These are phyloP conservation scores for Fabriciana adippe DNA, from an alignment of 2,888 invertebrate genomes.

Conservation along the genomic window DNA sequence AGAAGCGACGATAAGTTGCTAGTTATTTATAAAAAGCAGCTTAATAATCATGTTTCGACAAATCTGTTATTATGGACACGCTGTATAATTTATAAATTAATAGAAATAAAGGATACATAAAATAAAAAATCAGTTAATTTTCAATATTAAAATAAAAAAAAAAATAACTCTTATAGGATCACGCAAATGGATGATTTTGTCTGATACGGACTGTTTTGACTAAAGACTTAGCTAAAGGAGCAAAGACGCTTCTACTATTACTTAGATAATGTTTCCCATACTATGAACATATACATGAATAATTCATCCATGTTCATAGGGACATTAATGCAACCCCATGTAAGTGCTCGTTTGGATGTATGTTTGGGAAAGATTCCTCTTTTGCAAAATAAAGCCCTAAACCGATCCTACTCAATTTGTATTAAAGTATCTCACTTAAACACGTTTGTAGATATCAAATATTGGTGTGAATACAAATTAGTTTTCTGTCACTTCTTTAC, in stretches of 20 bases:
- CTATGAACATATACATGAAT: constrained; percentile 17
- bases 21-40: too few relatives aligned
- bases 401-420: constrained; percentile 12
- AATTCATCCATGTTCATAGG: constrained; percentile 14
- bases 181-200: too few relatives aligned
- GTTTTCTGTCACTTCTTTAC: too few relatives aligned
- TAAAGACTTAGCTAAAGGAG: background rate
- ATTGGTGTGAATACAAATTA: too few relatives aligned
- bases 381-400: constrained; percentile 15
- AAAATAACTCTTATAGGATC: background rate
- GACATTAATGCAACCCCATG: constrained; percentile 22
- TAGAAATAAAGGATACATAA: too few relatives aligned
- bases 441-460: background rate
- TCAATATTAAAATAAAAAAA: too few relatives aligned
- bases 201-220: too few relatives aligned
- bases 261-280: constrained; percentile 13
- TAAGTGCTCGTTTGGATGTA: constrained; percentile 9
- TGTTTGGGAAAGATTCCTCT: constrained; percentile 21
- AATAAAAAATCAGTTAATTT: too few relatives aligned
- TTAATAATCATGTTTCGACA: too few relatives aligned
- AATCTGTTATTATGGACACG: too few relatives aligned
- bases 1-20: too few relatives aligned
- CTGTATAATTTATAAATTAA: too few relatives aligned
- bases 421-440: background rate
- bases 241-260: constrained; percentile 5